Conservation (phyloP, 2,797 vertebrate species). For the Epinephelus coioides region DNA sequence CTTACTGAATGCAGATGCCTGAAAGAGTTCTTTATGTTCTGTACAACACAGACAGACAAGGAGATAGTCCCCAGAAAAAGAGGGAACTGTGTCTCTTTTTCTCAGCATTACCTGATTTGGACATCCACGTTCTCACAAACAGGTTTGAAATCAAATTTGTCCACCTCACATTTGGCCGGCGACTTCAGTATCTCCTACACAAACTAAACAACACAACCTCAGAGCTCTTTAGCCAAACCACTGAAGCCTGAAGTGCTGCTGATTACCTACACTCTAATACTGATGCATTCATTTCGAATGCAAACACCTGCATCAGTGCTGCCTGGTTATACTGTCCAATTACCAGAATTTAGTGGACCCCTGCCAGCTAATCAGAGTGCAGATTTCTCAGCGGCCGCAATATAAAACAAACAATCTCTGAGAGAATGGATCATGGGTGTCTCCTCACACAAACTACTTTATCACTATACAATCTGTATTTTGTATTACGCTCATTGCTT, state of each 20-base stretch:
- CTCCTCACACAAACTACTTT: slow-evolving; percentile 6
- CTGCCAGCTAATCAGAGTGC: slow-evolving; percentile 1
- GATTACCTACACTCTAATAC: neutral
- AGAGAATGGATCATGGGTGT: neutral
- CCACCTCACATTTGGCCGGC: neutral
- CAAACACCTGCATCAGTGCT: neutral
- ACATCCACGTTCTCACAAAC: neutral
- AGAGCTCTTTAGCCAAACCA: neutral
- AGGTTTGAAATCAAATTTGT: neutral
- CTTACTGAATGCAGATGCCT: slow-evolving; percentile 1
- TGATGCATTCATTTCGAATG: neutral
- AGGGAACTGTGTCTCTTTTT: neutral
- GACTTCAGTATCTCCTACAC: neutral
- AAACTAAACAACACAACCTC: neutral
- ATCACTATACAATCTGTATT: neutral
- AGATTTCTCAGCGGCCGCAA: neutral
- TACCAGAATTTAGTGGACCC: neutral
- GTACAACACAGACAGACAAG: too few species aligned
- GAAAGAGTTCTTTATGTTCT: neutral
- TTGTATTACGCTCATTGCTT: slow-evolving; percentile 3
- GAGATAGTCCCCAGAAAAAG: neutral
- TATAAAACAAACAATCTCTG: slow-evolving; percentile 3
- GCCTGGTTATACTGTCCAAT: neutral
- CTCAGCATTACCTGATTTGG: too few species aligned
- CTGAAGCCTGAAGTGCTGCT: neutral